A percentile compares a stretch with the other conserved stretches of the same genome.
phyloP scores from a whole-genome alignment of 2,113 vertebrate genomes.

The Kryptolebias marmoratus region DNA sequence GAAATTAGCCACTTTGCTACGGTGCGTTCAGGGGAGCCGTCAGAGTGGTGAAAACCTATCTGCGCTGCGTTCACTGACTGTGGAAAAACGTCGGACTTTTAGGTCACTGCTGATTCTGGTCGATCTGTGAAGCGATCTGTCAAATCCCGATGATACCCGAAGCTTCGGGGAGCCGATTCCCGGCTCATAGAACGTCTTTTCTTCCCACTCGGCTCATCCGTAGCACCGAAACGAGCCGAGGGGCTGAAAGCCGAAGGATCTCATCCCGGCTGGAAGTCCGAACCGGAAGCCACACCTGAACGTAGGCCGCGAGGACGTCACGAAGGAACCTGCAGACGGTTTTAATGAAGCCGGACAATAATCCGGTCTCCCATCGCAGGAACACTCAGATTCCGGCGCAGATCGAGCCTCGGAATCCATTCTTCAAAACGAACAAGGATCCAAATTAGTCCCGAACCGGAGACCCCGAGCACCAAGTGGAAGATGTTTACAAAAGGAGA shows the following conservation, averaged over 20 bases:
- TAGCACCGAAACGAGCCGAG: slow-evolving; percentile 31
- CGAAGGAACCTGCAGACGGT: slow-evolving; percentile 56
- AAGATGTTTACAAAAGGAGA: slow-evolving; percentile 51
- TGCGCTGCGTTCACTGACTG: no score
- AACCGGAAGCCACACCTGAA: no score
- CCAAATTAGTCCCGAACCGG: slow-evolving; percentile 66
- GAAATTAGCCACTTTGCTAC: no score
- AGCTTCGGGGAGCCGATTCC: no score
- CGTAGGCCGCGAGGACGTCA: slow-evolving; percentile 30
- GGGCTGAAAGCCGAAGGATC: neutral
- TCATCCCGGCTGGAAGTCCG: neutral
- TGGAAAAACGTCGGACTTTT: no score
- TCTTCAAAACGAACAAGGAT: slow-evolving; percentile 61
- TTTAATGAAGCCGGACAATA: slow-evolving; percentile 63
- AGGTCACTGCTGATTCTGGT: no score
- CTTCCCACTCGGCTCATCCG: neutral
- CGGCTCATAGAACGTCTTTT: neutral
- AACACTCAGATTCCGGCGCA: slow-evolving; percentile 59
- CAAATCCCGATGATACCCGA: no score
- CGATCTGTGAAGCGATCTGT: no score
- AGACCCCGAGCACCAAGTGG: slow-evolving; percentile 41
- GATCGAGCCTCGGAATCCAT: slow-evolving; percentile 57
- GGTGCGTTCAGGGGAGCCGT: no score
- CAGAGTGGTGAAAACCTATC: no score
- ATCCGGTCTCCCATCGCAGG: slow-evolving; percentile 49